A percentile compares a stretch with the other conserved stretches of the same genome.
Evolutionary conservation across 2,797 vertebrate species (phyloP).

Genomic region (Xenopus petersii): DNA sequence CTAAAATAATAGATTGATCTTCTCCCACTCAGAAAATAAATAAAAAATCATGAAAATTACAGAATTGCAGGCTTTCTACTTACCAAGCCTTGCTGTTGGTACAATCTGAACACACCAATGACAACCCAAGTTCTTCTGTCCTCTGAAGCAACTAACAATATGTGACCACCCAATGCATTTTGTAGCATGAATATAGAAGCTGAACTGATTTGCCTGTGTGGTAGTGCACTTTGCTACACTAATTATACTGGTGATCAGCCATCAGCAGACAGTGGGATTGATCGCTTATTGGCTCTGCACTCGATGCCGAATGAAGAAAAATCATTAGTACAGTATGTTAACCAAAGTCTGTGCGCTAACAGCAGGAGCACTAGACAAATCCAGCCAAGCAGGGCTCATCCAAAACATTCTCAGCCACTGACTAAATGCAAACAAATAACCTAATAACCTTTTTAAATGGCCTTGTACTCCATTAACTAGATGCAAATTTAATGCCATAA

Average conservation of each 20-base stretch:
- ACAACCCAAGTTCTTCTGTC: neutral
- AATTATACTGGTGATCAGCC: slow-evolving; percentile 39
- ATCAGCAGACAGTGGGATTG: slow-evolving; percentile 26
- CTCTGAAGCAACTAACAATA: neutral
- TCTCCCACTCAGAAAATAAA: neutral
- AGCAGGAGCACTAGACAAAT: slow-evolving; percentile 2
- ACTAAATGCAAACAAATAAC: neutral
- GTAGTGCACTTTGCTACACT: slow-evolving; percentile 53
- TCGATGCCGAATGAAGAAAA: slow-evolving; percentile 17
- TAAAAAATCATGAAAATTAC: neutral
- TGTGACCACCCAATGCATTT: neutral
- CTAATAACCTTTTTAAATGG: neutral
- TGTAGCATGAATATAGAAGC: slow-evolving; percentile 30
- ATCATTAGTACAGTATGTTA: slow-evolving; percentile 26
- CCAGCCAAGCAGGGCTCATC: neutral
- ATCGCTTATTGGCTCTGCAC: slow-evolving; percentile 14
- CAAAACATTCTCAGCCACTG: neutral
- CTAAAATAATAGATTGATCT: too few species aligned
- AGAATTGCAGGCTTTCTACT: neutral
- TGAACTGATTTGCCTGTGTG: slow-evolving; percentile 51
- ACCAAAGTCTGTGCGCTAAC: slow-evolving; percentile 3
- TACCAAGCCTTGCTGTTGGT: slow-evolving; percentile 8
- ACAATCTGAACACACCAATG: neutral
- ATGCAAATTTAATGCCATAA: neutral
- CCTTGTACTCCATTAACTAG: neutral